Evolutionary conservation across 2,888 invertebrate species (phyloP), one percentile per base, ranked within the genome.

Genomic region (Ichneumoninae sp.): DNA sequence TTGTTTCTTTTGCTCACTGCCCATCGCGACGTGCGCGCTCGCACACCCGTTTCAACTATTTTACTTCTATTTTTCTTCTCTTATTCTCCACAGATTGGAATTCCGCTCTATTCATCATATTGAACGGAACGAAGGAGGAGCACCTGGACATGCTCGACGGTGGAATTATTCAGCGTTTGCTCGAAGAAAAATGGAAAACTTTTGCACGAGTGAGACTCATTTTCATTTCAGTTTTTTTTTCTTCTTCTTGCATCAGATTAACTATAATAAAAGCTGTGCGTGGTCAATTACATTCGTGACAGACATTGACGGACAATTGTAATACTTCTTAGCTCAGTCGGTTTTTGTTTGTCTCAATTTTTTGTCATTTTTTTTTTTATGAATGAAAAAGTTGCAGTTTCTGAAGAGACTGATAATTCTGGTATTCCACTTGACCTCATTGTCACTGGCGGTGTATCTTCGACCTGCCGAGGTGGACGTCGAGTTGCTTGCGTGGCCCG

Each of bases 141-240:
- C 99, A 99, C 95, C 95, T 99, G 92, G 98, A 99, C 93, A 99
- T 99, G 99, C 95, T 99, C 90, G 99, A 99, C 92, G 99, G 99
- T 69, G 99, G 99, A 44, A 99, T 99, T 80, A 99, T 99, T 91
- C 98, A 99, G 93, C 96, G 98, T 90, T 94, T 99, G 70, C 95
- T 99, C 22, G 99, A 99, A 94, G 99, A 99, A 94, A 99, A 99
- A 94, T 99, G 99, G 99, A 99, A 99, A 94, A 98, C 99, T 0
- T 99, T 98, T 94, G 99, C 99, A 36, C 96, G 97, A 94, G 98
- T 98, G 95, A 91, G 94, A 86, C 71, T 83, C 76, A 76, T 76
- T 71, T 88, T 87, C 80, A 60, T 81, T 44, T 75, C 62, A 69
- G 74, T 19, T 40, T 19, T 13, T 33, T 74, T 33, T 36, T 47